Conservation (phyloP, 2,888 invertebrate genomes). For the Agonopterix arenella region DNA sequence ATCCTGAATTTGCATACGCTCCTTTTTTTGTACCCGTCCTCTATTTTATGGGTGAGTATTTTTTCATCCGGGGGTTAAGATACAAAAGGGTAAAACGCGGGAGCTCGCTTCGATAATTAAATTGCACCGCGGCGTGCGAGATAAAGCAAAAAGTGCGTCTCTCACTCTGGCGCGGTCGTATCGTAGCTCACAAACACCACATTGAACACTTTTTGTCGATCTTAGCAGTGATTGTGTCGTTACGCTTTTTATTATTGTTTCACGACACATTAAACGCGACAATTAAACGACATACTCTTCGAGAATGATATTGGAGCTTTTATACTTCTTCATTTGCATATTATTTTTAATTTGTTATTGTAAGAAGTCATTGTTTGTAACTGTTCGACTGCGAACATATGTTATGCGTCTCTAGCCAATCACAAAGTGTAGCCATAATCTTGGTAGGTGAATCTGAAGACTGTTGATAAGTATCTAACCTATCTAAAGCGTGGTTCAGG, state of each 20-base stretch:
- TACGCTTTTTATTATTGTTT: conserved; percentile 28
- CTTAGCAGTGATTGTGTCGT: conserved; percentile 9
- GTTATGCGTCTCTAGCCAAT: no score
- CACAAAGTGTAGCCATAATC: no score
- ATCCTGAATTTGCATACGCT: conserved; percentile 79
- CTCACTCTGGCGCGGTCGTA: conserved; percentile 1
- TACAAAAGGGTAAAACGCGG: conserved; percentile 77
- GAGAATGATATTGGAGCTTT: not conserved
- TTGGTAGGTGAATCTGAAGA: no score
- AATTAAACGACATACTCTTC: conserved; percentile 45
- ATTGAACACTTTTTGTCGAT: conserved; percentile 1
- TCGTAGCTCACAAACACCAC: conserved; percentile 1
- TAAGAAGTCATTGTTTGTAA: no score
- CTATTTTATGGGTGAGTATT: conserved; percentile 77
- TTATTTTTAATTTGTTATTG: conserved; percentile 2
- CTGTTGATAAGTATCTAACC: no score
- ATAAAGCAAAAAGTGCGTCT: conserved; percentile 17
- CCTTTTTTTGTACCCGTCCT: conserved; percentile 76
- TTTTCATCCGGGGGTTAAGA: conserved; percentile 76
- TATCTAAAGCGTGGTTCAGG: no score
- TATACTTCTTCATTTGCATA: conserved; percentile 7
- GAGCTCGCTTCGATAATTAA: conserved; percentile 71
- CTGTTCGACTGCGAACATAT: no score
- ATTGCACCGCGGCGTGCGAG: conserved; percentile 56
- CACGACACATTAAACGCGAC: conserved; percentile 45